phyloP scores from a whole-genome alignment of 2,888 invertebrate species.

The Oasisia sp. region DNA sequence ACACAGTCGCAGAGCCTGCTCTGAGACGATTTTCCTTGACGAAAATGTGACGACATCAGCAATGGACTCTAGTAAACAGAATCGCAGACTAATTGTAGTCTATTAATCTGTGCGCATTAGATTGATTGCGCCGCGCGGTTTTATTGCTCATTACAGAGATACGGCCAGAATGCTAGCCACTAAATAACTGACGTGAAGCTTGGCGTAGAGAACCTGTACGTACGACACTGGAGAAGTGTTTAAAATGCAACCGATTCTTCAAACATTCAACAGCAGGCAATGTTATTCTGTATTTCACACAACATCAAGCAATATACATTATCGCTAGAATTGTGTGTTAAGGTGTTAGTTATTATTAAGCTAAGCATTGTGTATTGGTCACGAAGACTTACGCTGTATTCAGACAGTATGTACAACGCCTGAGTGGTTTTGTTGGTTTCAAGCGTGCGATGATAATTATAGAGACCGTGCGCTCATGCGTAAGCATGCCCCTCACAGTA shows the following conservation, averaged over 20 bases:
- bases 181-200: background rate
- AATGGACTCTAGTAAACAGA: background rate
- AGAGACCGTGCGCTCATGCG: background rate
- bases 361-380: background rate
- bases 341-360: background rate
- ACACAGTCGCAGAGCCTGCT: background rate
- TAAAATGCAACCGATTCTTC: background rate
- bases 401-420: no score
- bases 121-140: background rate
- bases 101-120: background rate
- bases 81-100: background rate
- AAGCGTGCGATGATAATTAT: background rate
- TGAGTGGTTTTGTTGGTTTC: background rate
- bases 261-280: background rate
- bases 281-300: background rate
- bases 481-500: background rate
- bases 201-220: background rate
- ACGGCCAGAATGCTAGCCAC: background rate
- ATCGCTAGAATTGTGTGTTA: background rate
- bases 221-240: background rate
- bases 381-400: background rate
- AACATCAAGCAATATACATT: background rate
- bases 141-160: background rate
- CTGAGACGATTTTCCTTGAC: background rate
- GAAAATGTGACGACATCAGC: background rate